Percentiles rank a stretch among this genome's conserved stretches.
phyloP scores from a whole-genome alignment of 2,113 vertebrate species.

The Eubucco bourcierii region DNA sequence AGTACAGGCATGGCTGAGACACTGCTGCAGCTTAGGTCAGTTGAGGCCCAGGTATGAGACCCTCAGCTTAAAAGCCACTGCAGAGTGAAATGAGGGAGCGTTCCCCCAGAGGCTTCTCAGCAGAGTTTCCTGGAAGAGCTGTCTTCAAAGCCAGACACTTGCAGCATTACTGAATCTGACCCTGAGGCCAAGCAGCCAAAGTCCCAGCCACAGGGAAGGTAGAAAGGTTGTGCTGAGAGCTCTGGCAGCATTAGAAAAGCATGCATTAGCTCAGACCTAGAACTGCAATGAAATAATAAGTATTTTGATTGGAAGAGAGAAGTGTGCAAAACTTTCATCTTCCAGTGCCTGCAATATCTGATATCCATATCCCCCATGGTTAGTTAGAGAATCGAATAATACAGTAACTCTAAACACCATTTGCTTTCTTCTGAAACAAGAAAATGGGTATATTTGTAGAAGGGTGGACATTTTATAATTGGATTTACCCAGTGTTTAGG shows the following conservation, averaged over 20 bases:
- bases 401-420: not conserved
- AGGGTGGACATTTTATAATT: not conserved
- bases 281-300: not conserved
- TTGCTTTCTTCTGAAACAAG: not conserved
- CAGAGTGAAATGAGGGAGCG: not conserved
- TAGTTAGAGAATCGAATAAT: not conserved
- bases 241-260: not conserved
- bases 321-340: not conserved
- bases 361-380: not conserved
- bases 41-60: not conserved
- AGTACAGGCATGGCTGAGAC: not conserved
- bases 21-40: not conserved
- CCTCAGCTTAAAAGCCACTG: not conserved
- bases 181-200: not conserved
- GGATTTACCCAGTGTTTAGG: not conserved
- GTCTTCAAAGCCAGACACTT: not conserved
- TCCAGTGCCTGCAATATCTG: not conserved
- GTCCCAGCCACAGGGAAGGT: fast-evolving
- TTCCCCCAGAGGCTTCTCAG: not conserved
- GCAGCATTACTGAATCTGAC: not conserved
- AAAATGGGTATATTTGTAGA: not conserved
- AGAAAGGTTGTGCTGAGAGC: not conserved
- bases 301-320: not conserved
- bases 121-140: not conserved
- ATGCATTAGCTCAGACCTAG: not conserved